A percentile compares a stretch with the other conserved stretches of the same genome.
phyloP scores from a whole-genome alignment of 2,888 invertebrate species.

The Caenorhabditis afra region DNA sequence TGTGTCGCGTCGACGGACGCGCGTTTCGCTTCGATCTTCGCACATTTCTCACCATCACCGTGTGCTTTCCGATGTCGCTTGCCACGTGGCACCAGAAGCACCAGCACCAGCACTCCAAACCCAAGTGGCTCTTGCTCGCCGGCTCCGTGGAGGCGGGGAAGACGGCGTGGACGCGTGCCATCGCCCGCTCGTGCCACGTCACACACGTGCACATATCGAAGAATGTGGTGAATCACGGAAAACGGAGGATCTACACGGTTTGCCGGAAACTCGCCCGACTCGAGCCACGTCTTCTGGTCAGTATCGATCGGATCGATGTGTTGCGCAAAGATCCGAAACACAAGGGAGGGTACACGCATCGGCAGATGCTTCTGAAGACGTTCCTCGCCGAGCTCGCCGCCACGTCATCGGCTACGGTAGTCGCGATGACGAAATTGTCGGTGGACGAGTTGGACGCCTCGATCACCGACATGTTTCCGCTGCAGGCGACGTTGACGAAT shows the following conservation, averaged over 20 bases:
- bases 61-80: conserved; percentile 53
- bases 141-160: conserved; percentile 63
- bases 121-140: conserved; percentile 59
- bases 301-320: conserved; percentile 53
- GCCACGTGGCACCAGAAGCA: conserved; percentile 39
- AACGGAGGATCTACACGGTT: conserved; percentile 45
- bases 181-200: conserved; percentile 57
- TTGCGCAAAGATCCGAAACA: conserved; percentile 41
- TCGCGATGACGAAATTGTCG: conserved; percentile 36
- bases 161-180: conserved; percentile 66
- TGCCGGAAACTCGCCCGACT: conserved; percentile 42
- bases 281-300: conserved; percentile 38
- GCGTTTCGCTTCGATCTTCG: conserved; percentile 48
- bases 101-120: not conserved
- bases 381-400: conserved; percentile 43
- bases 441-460: conserved; percentile 30
- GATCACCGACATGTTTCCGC: conserved; percentile 38
- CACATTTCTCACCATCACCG: conserved; percentile 32
- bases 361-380: conserved; percentile 44
- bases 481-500: conserved; percentile 24
- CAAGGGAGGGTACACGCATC: conserved; percentile 35
- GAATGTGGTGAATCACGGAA: conserved; percentile 41
- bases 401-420: conserved; percentile 36
- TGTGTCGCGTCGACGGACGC: conserved; percentile 36
- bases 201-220: conserved; percentile 59